Conservation (phyloP, 2,113 vertebrate genomes). For the Ophiodon elongatus region DNA sequence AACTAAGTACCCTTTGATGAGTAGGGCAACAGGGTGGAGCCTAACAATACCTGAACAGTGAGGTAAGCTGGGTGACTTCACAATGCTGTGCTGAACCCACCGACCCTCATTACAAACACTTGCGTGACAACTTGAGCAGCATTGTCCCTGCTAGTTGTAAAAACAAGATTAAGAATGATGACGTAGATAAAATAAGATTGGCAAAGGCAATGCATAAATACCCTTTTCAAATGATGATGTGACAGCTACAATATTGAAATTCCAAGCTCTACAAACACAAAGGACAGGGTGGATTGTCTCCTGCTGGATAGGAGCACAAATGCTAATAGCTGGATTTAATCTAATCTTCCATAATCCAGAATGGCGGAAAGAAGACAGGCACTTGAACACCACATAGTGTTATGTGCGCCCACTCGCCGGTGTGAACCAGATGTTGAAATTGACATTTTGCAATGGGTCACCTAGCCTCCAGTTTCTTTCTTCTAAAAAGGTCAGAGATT, state of each 20-base stretch:
- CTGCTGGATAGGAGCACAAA: conserved; percentile 45
- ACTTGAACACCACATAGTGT: conserved; percentile 21
- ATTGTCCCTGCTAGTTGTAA: neutral
- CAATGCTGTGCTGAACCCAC: conserved; percentile 5
- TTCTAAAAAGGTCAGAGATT: neutral
- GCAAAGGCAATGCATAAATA: neutral
- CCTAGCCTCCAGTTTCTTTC: neutral
- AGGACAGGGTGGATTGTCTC: conserved; percentile 28
- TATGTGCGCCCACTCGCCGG: neutral
- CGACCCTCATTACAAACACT: neutral
- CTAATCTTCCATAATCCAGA: conserved; percentile 83
- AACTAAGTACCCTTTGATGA: conserved; percentile 36
- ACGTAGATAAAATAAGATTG: neutral
- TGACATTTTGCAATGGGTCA: conserved; percentile 3
- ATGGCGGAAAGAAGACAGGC: conserved; percentile 62
- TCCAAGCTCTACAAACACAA: neutral
- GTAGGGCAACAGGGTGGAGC: conserved; percentile 30
- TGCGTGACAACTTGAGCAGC: neutral
- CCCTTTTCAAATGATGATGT: neutral
- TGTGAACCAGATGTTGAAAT: conserved; percentile 43
- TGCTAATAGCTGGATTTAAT: conserved; percentile 72
- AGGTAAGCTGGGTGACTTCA: conserved; percentile 17
- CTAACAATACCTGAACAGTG: conserved; percentile 12
- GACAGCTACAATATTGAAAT: neutral
- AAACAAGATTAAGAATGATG: neutral